Percentiles rank a stretch among this genome's conserved stretches.
Evolutionary conservation across 92 coral and sea anemone genomes (phyloP).

Genomic region (Blastomussa wellsi): DNA sequence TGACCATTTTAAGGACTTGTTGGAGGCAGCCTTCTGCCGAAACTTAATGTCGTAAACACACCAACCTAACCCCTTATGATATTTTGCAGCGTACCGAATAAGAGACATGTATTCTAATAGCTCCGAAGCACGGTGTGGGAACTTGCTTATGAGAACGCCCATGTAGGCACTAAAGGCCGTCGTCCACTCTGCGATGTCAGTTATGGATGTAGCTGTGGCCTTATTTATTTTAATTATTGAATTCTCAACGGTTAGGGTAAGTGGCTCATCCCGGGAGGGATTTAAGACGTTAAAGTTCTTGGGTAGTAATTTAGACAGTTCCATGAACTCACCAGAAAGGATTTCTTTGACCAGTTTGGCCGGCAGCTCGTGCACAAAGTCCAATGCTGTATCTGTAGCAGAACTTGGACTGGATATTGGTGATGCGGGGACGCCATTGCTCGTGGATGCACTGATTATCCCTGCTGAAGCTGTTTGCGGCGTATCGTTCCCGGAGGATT

Average conservation of each 20-base stretch:
- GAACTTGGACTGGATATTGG: too few species aligned
- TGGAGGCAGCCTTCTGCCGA: too few species aligned
- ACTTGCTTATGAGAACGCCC: slow-evolving; percentile 16
- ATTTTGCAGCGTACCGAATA: slow-evolving; percentile 31
- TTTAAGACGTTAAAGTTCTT: slow-evolving; percentile 47
- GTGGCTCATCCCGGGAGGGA: slow-evolving; percentile 29
- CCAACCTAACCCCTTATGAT: slow-evolving; percentile 19
- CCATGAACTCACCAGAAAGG: slow-evolving; percentile 17
- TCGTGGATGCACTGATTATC: not conserved
- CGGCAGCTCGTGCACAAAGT: slow-evolving; percentile 36
- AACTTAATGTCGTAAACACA: too few species aligned
- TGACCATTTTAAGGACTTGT: too few species aligned
- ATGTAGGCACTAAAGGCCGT: slow-evolving; percentile 44
- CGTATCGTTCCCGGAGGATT: not conserved
- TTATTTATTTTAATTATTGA: slow-evolving; percentile 35
- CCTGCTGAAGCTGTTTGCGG: not conserved
- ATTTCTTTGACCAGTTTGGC: slow-evolving; percentile 4
- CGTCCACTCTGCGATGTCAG: slow-evolving; percentile 40
- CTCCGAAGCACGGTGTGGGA: slow-evolving; percentile 23
- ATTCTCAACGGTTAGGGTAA: slow-evolving; percentile 29
- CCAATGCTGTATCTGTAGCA: not conserved
- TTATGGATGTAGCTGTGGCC: slow-evolving; percentile 22
- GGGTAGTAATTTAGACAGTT: slow-evolving; percentile 10
- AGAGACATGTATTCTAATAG: not conserved
- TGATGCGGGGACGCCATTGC: too few species aligned